phyloP scores from a whole-genome alignment of 2,113 vertebrate species.

The Nesogale talazaci region DNA sequence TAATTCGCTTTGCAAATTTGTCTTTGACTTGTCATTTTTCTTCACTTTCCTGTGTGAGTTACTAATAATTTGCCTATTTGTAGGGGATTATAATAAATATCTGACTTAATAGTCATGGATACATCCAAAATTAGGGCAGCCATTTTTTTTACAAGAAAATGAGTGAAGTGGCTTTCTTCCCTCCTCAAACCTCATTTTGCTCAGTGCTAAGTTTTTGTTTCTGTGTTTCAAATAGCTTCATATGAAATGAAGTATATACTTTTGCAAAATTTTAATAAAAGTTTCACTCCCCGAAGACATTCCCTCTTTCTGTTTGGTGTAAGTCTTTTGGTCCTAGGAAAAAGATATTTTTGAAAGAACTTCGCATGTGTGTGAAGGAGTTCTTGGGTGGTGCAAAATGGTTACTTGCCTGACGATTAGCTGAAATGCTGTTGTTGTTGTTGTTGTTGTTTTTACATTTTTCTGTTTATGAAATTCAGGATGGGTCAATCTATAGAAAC shows the following conservation, averaged over 20 bases:
- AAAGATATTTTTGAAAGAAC: not conserved
- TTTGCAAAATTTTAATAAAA: constrained; percentile 39
- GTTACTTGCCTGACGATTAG: not conserved
- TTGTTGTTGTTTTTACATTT: not conserved
- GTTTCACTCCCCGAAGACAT: not conserved
- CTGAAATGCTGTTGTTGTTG: not conserved
- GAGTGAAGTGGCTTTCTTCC: constrained; percentile 60
- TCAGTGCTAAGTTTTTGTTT: constrained; percentile 16
- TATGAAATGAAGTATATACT: constrained; percentile 8
- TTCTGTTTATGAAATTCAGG: too few relatives aligned
- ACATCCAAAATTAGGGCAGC: constrained; percentile 64
- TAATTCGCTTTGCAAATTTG: not conserved
- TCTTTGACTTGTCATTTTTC: constrained; percentile 40
- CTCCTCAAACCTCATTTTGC: constrained; percentile 49
- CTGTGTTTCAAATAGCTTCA: not conserved
- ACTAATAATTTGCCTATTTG: constrained; percentile 66
- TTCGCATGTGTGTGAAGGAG: not conserved
- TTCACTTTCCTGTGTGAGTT: constrained; percentile 62
- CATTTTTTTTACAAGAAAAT: constrained; percentile 57
- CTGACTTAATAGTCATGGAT: constrained; percentile 67
- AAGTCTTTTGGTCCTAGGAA: constrained; percentile 35
- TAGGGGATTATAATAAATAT: constrained; percentile 65
- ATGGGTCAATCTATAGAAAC: too few relatives aligned
- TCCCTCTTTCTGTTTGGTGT: constrained; percentile 10
- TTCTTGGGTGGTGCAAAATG: not conserved